These are phyloP conservation scores for Channallabes apus DNA, from an alignment of 2,797 vertebrate species.

Conservation along the genomic window DNA sequence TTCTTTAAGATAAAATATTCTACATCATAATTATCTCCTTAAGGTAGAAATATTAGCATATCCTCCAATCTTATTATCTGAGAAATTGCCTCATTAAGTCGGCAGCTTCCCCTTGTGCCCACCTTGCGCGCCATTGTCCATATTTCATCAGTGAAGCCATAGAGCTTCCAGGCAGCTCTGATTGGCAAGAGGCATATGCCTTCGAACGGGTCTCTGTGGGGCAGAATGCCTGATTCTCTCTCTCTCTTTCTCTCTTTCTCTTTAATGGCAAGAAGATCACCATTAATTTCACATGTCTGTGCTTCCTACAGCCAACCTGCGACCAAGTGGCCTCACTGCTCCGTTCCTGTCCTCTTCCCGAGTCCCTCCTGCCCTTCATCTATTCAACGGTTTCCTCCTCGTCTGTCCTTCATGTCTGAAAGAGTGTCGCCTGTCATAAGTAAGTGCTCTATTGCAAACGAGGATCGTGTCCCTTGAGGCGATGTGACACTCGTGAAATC, in stretches of 20 bases:
- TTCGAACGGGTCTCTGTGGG: constrained; percentile 59
- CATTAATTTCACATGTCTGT: constrained; percentile 62
- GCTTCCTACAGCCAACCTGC: constrained; percentile 47
- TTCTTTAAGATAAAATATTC: constrained; percentile 83
- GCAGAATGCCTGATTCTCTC: constrained; percentile 51
- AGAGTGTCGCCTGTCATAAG: constrained; percentile 50
- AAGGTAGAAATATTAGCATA: constrained; percentile 89
- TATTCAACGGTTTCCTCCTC: constrained; percentile 38
- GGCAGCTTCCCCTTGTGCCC: constrained; percentile 77
- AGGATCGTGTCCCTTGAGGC: constrained; percentile 43
- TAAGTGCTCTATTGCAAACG: constrained; percentile 54
- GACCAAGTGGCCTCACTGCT: constrained; percentile 36
- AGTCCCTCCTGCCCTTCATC: constrained; percentile 34
- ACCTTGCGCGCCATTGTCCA: constrained; percentile 80
- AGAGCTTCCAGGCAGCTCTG: constrained; percentile 65
- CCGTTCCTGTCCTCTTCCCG: constrained; percentile 25
- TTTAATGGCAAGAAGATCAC: constrained; percentile 61
- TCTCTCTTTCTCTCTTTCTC: constrained; percentile 39
- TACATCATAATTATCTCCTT: constrained; percentile 87
- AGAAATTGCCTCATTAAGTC: constrained; percentile 87
- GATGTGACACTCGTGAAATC: constrained; percentile 35
- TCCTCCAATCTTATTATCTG: constrained; percentile 86
- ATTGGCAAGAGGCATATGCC: constrained; percentile 62
- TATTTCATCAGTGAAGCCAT: constrained; percentile 74
- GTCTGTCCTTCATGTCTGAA: constrained; percentile 56